Conservation (phyloP, 1,140 invertebrate species). For the Melitaea cinxia region DNA sequence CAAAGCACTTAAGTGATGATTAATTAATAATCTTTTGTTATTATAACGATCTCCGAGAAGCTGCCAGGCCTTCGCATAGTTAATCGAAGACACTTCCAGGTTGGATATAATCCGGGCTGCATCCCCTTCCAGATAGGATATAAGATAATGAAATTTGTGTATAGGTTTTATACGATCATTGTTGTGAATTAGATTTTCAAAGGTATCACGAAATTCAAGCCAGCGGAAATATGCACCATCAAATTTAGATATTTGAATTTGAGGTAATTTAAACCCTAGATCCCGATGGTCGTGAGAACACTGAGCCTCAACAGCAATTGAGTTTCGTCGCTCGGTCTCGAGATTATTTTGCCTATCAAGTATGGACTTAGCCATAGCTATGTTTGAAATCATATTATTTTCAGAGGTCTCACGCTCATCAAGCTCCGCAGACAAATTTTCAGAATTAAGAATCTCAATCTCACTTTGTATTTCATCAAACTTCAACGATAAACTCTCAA, state of each 20-base stretch:
- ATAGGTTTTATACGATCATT: background rate
- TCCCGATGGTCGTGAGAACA: too few species aligned
- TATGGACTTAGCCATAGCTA: too few species aligned
- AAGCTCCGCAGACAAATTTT: too few species aligned
- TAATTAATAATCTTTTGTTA: constrained; percentile 5
- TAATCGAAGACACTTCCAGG: constrained; percentile 11
- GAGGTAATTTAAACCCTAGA: background rate
- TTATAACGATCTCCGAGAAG: constrained; percentile 11
- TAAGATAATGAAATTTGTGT: constrained; percentile 1
- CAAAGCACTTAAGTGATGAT: constrained; percentile 8
- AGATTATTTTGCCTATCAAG: too few species aligned
- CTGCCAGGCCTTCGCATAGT: constrained; percentile 18
- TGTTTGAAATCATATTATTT: too few species aligned
- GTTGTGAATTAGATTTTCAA: background rate
- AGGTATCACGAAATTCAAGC: constrained; percentile 8
- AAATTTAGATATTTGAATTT: background rate
- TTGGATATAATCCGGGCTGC: constrained; percentile 9
- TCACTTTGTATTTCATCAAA: too few species aligned
- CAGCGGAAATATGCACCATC: background rate
- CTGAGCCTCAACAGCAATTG: too few species aligned
- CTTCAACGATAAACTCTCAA: too few species aligned
- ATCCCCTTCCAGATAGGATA: constrained; percentile 8
- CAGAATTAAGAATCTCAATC: too few species aligned
- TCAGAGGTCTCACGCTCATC: too few species aligned
- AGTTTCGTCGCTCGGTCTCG: too few species aligned